Base-by-base conservation (phyloP, 2,888 invertebrate genomes). In the Frankliniella fusca region DNA sequence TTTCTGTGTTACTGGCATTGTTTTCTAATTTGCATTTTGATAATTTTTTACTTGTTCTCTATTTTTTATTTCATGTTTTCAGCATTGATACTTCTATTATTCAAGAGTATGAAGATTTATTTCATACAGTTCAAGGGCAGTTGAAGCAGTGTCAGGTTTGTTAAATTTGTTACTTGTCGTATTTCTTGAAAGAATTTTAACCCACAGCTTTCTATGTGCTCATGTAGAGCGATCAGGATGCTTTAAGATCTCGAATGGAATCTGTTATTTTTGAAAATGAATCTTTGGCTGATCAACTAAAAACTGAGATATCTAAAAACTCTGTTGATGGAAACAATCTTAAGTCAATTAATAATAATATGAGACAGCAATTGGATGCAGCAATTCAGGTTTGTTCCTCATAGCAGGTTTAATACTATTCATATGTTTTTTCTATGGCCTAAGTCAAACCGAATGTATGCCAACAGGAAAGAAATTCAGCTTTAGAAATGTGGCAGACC, bases 401-500 rank as follows among this genome's bases (percentile, higher is more conserved):
- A 38, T 38, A 38, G 5, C 38, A 38, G 38, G 5, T 38, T 38
- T 3, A 38, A 5, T 38, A 38, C 38, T 3, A 38, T 3, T 38
- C 5, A 5, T 12, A 54, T 20, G 20, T 54, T 7, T 11, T 54
- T 82, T 81, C 5, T 7, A 80, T 18, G 50, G 5, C 20, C 23
- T 76, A 23, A 28, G 82, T 7, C 38, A 38, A 38, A 38, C 38
- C 38, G 2, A 3, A 38, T 38, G 38, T 38, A 5, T 38, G 5
- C 38, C 38, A 38, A 2, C 79, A 83, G 83, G 83, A 83, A 81
- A 83, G 82, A 20, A 81, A 83, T 48, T 65, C 82, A 23, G 83
- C 83, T 7, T 48, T 82, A 3, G 81, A 83, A 65, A 83, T 83
- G 83, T 83, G 83, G 83, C 83, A 83, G 48, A 65, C 81, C n/a